These are phyloP conservation scores for Hassar affinis DNA, from an alignment of 2,113 vertebrate genomes.

Conservation along the genomic window DNA sequence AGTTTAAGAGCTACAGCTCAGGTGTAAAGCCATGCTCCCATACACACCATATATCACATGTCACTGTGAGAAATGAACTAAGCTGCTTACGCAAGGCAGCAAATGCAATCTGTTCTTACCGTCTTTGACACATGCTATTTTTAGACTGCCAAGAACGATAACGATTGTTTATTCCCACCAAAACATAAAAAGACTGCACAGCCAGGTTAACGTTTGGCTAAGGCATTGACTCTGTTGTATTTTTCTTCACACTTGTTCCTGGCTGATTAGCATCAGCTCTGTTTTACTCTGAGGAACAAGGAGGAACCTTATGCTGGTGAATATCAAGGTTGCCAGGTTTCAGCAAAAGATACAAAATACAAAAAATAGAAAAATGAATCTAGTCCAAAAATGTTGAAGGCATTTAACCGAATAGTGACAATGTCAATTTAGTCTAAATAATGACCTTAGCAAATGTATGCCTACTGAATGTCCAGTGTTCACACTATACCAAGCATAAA, in stretches of 20 bases:
- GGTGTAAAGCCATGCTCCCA: neutral
- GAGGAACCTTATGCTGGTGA: neutral
- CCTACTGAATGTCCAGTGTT: neutral
- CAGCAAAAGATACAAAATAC: neutral
- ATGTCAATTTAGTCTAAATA: neutral
- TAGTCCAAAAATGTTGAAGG: neutral
- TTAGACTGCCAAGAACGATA: slow-evolving; percentile 21
- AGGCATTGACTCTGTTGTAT: slow-evolving; percentile 6
- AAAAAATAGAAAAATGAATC: neutral
- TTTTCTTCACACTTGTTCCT: neutral
- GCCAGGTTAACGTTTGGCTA: neutral
- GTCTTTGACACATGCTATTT: slow-evolving; percentile 5
- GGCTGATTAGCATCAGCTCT: slow-evolving; percentile 25
- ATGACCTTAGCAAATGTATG: neutral
- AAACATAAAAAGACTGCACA: neutral
- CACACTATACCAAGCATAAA: neutral
- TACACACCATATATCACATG: slow-evolving; percentile 11
- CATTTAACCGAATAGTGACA: neutral
- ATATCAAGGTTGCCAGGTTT: neutral
- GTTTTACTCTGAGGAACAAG: neutral
- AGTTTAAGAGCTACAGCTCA: neutral
- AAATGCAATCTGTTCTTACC: neutral
- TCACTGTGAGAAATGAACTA: neutral
- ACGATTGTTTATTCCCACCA: slow-evolving; percentile 20
- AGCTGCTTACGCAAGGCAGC: neutral